Evolutionary conservation across 1,140 invertebrate genomes (phyloP), one percentile per base, ranked within the genome.

Genomic region (Neuroterus valhalla): DNA sequence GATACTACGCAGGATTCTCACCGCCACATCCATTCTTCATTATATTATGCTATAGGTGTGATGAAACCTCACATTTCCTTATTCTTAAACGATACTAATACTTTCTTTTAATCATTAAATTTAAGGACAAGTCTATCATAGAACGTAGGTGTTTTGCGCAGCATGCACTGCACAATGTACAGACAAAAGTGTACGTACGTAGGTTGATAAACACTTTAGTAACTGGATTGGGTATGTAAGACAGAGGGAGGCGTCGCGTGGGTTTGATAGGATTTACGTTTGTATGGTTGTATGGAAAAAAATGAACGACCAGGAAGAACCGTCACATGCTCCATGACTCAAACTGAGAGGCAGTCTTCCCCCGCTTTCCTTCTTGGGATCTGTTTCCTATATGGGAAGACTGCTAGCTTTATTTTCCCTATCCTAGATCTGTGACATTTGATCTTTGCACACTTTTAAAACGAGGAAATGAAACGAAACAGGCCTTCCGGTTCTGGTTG

Each of bases 271-370:
- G 15, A 62, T 38, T 62, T 62, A 62, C 55, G 55, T 62, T 12
- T 62, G n/a, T 38, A 38, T 38, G 31, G 23, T 31, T 26, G 52
- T 62, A 62, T 38, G 55, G 55, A 62, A 23, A 62, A 23, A 62
- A 62, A 62, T 62, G 55, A 62, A 31, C 55, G 23, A 62, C 55
- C 55, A 62, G 55, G 55, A 62, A 62, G 55, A 62, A 62, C 52
- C 52, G 11, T 62, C 52, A 62, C 55, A 14, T 62, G 55, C 31
- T 62, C 8, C 31, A 62, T 62, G 55, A 62, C 55, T 62, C 55
- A 62, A 62, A 62, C 55, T 62, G 31, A 62, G 31, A 62, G 3
- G 55, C 55, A 62, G 52, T 62, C 52, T 31, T 62, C 55, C 23
- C 55, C 55, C 55, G 23, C 55, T 62, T 62, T 62, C 23, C 55